These are phyloP conservation scores for Hypomecis punctinalis DNA, from an alignment of 2,888 invertebrate species.

Conservation along the genomic window DNA sequence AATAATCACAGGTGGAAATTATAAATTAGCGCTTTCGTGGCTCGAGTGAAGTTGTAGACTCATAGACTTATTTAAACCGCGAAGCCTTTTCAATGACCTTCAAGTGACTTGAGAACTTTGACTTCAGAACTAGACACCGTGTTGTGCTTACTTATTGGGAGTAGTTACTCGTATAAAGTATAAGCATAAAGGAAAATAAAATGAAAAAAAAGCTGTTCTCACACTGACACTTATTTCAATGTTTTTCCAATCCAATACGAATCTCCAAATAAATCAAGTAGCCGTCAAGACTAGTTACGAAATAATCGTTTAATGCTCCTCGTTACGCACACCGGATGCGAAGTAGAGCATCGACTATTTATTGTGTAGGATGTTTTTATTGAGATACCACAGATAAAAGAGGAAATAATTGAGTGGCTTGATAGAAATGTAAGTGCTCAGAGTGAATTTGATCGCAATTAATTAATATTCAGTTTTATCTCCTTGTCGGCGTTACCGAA, in stretches of 20 bases:
- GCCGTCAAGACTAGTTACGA: conserved; percentile 54
- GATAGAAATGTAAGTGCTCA: conserved; percentile 27
- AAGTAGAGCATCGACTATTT: conserved; percentile 39
- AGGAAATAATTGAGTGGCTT: conserved; percentile 39
- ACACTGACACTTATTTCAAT: not conserved
- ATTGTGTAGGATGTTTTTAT: conserved; percentile 40
- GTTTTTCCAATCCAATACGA: conserved; percentile 13
- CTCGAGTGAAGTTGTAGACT: too few species aligned
- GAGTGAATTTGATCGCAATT: conserved; percentile 4
- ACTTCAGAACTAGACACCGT: too few species aligned
- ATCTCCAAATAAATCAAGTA: conserved; percentile 50
- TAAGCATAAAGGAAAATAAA: too few species aligned
- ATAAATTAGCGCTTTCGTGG: too few species aligned
- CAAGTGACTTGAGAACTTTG: too few species aligned
- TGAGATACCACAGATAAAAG: conserved; percentile 29
- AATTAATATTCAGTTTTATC: conserved; percentile 10
- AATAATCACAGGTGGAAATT: too few species aligned
- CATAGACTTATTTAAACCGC: too few species aligned
- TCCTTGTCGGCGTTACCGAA: too few species aligned
- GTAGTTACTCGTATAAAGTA: too few species aligned
- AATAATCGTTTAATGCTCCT: conserved; percentile 52
- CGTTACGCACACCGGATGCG: conserved; percentile 44
- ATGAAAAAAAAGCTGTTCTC: too few species aligned
- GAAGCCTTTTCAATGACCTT: too few species aligned
- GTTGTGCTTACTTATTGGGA: too few species aligned